Evolutionary conservation across 1,140 invertebrate genomes (phyloP).

Genomic region (Bombus waltoni): DNA sequence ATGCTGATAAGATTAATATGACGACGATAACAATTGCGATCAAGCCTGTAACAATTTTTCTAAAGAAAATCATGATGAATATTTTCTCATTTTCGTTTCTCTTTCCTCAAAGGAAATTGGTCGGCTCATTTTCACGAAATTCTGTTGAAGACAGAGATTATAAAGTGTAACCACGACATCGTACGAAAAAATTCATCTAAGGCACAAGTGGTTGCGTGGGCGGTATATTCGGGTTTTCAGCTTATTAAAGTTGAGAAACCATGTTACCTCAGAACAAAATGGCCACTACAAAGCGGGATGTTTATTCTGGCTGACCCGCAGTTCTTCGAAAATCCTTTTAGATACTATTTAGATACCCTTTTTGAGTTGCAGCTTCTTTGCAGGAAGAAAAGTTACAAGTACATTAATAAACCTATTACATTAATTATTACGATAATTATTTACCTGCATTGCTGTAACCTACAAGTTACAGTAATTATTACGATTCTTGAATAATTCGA

Average conservation of each 20-base stretch:
- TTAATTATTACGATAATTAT: too few species aligned
- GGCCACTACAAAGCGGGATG: not conserved
- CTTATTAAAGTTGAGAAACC: constrained; percentile 49
- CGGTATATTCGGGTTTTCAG: not conserved
- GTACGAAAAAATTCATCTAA: constrained; percentile 24
- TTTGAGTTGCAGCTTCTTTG: too few species aligned
- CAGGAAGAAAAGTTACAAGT: not conserved
- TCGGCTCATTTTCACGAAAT: not conserved
- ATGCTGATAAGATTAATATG: too few species aligned
- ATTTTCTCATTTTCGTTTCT: not conserved
- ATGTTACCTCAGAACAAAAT: not conserved
- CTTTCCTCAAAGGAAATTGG: not conserved
- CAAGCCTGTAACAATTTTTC: not conserved
- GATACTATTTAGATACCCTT: not conserved
- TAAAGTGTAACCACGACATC: not conserved
- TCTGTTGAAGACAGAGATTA: not conserved
- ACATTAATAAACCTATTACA: too few species aligned
- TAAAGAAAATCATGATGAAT: not conserved
- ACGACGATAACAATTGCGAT: too few species aligned
- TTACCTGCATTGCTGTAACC: too few species aligned
- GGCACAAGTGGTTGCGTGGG: constrained; percentile 32
- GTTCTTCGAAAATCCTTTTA: constrained; percentile 6
- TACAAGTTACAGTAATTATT: too few species aligned
- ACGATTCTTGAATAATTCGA: too few species aligned
- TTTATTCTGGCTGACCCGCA: not conserved